phyloP scores from a whole-genome alignment of 2,113 vertebrate genomes.

The Forbesichthys agassizii region DNA sequence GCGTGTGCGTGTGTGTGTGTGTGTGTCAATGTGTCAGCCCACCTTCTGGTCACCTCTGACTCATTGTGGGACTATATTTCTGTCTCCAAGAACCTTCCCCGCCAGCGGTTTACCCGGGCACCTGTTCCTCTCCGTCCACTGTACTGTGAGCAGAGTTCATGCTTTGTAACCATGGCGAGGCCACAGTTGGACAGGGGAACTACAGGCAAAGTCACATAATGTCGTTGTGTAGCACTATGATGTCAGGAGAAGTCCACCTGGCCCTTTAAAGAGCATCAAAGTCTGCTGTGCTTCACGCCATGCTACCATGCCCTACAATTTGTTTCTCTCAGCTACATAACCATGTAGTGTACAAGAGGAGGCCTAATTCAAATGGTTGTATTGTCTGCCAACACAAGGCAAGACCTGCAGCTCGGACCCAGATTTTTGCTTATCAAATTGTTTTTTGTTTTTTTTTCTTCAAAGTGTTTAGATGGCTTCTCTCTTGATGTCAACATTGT shows the following conservation, averaged over 20 bases:
- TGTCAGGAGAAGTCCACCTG: constrained; percentile 15
- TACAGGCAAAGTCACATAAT: background rate
- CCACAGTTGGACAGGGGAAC: background rate
- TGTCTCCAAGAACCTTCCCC: constrained; percentile 36
- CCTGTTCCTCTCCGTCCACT: constrained; percentile 67
- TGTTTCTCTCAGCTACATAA: constrained; percentile 39
- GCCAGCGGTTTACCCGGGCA: constrained; percentile 26
- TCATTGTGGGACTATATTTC: constrained; percentile 75
- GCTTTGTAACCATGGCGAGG: constrained; percentile 1
- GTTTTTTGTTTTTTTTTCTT: too few species aligned
- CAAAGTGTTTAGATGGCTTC: too few species aligned
- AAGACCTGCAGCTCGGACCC: too few species aligned
- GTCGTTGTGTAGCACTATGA: constrained; percentile 8
- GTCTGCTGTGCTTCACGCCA: background rate
- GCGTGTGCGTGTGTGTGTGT: too few species aligned
- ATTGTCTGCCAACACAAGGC: too few species aligned
- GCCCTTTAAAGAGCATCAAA: background rate
- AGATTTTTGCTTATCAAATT: too few species aligned
- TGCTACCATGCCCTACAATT: constrained; percentile 6
- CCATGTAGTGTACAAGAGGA: background rate
- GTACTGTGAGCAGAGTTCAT: background rate
- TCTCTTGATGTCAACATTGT: too few species aligned
- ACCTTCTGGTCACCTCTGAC: constrained; percentile 65
- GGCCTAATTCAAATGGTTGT: too few species aligned
- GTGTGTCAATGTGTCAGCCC: constrained; percentile 41